Evolutionary conservation across 2,797 vertebrate genomes (phyloP), one percentile per base, ranked within the genome.

Genomic region (Alca torda): DNA sequence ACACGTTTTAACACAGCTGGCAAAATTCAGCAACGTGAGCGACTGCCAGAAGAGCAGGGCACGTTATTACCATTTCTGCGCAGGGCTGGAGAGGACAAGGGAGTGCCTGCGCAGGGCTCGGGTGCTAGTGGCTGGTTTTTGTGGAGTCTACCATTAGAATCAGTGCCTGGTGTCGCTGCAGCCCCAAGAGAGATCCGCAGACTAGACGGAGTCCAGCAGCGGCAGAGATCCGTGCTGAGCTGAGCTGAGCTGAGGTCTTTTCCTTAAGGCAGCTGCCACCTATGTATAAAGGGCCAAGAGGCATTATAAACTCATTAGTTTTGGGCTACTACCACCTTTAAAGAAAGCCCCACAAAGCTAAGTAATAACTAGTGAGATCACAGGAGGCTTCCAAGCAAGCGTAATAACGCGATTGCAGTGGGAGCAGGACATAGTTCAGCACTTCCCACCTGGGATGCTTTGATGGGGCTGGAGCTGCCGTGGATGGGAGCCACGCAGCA

Each of bases 381-480:
- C 3, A 26, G 51, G 33, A 69, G 24, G n/a, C 63, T n/a, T 24
- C 39, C 24, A 24, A 60, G 59, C 17, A 20, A 21, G 51, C 48
- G 26, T 10, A 8, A 9, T 39, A 4, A 3, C 9, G 31, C 5
- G 14, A 3, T 17, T 37, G 48, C 37, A 30, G 41, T 2, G 6
- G 6, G 39, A 26, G 43, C 0, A 28, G 39, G 67, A 56, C 4
- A 0, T 0, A 11, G 4, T 1, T 1, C 50, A 85, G 85, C 21
- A 5, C 23, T 68, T 25, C 0, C 9, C 41, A 20, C 50, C 20
- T 8, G 0, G 1, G 2, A 20, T 16, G 24, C 7, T 45, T 13
- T 12, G 43, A 11, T 19, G 48, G 50, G 30, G 72, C 46, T 69
- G 1, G 25, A 90, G 21, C 50, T 68, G 39, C 45, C 25, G 3